Conservation (phyloP, 1,140 invertebrate genomes). For the Trachelipus rathkii region DNA sequence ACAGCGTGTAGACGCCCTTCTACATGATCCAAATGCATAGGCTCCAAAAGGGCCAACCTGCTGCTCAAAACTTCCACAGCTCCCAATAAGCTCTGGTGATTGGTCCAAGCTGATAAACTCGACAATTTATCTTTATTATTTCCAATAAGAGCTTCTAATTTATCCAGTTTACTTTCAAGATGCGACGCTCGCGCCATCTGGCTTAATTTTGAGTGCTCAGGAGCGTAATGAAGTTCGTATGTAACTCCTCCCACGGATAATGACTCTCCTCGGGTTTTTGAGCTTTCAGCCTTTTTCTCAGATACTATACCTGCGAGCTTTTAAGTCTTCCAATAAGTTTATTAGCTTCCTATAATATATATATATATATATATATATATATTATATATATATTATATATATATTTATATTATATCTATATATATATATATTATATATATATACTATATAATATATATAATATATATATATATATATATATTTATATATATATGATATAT, state of each 20-base stretch:
- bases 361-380: too few species aligned
- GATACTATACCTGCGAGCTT: conserved; percentile 32
- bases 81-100: conserved; percentile 58
- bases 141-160: conserved; percentile 69
- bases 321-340: conserved; percentile 38
- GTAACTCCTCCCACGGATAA: conserved; percentile 49
- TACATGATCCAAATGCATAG: conserved; percentile 72
- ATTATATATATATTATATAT: too few species aligned
- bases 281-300: conserved; percentile 21
- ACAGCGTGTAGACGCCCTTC: conserved; percentile 70
- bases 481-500: too few species aligned
- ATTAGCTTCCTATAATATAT: conserved; percentile 48
- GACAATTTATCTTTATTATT: conserved; percentile 58
- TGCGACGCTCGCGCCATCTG: conserved; percentile 66
- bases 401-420: too few species aligned
- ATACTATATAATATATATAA: too few species aligned
- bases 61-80: conserved; percentile 69
- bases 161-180: conserved; percentile 68
- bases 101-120: conserved; percentile 49
- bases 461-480: too few species aligned
- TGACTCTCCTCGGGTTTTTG: background rate
- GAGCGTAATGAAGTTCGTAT: conserved; percentile 61
- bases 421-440: too few species aligned
- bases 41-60: conserved; percentile 72
- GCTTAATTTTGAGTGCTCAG: conserved; percentile 63